Conservation (phyloP, 2,113 vertebrate species). For the Sarotherodon lohbergeri region DNA sequence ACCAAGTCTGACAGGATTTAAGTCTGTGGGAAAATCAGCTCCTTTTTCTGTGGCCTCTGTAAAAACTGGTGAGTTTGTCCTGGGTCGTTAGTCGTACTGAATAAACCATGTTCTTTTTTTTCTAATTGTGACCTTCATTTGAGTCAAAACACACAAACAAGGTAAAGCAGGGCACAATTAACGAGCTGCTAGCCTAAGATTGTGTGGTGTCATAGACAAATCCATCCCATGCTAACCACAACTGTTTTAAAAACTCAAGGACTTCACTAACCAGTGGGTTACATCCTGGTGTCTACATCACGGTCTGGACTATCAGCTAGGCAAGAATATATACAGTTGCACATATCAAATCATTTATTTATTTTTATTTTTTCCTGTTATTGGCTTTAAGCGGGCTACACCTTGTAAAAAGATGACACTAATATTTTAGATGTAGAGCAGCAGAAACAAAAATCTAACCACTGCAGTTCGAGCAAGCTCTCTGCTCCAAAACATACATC, state of each 20-base stretch:
- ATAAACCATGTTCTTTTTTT: neutral
- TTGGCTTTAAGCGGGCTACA: neutral
- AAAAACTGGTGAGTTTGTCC: neutral
- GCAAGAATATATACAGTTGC: neutral
- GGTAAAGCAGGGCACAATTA: neutral
- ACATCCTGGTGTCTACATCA: neutral
- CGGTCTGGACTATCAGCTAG: neutral
- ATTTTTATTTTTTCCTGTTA: neutral
- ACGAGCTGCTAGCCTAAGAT: neutral
- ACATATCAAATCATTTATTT: neutral
- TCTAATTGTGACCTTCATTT: neutral
- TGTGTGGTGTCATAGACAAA: neutral
- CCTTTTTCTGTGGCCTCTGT: neutral
- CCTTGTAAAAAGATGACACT: neutral
- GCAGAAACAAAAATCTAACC: neutral
- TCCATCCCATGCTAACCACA: neutral
- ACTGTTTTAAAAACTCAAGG: neutral
- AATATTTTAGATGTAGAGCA: neutral
- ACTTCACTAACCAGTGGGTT: neutral
- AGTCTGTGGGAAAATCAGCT: neutral
- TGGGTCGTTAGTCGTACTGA: neutral
- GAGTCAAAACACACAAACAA: neutral
- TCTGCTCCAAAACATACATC: neutral
- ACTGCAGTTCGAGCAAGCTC: neutral
- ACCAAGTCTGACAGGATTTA: neutral